Evolutionary conservation across 1,140 invertebrate genomes (phyloP).

Genomic region (Drosophila sproati): DNA sequence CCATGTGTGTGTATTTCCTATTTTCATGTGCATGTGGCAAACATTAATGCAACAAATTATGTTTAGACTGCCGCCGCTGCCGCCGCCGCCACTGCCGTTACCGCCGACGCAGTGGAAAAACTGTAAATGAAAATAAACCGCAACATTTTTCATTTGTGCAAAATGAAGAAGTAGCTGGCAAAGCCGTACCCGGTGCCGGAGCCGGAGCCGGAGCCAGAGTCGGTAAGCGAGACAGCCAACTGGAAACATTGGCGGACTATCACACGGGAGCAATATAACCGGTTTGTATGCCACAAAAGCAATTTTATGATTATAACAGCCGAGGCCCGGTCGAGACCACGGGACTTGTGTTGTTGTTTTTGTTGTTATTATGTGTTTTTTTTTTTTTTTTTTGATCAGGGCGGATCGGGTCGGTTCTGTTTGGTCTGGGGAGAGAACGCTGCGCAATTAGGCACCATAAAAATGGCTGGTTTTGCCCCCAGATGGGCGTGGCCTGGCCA

Average conservation of each 20-base stretch:
- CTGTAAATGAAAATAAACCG: constrained; percentile 82
- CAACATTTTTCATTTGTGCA: constrained; percentile 80
- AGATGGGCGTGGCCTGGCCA: constrained; percentile 64
- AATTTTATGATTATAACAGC: constrained; percentile 84
- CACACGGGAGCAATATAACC: constrained; percentile 82
- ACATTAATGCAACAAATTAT: constrained; percentile 82
- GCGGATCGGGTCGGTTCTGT: constrained; percentile 1
- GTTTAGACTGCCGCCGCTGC: constrained; percentile 67
- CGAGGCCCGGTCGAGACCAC: constrained; percentile 61
- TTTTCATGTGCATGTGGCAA: constrained; percentile 70
- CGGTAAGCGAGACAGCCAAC: constrained; percentile 41
- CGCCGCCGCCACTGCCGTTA: not conserved
- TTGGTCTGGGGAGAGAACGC: constrained; percentile 27
- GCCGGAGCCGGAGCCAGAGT: constrained; percentile 13
- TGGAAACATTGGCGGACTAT: constrained; percentile 62
- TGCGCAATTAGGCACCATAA: constrained; percentile 82
- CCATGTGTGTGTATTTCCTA: constrained; percentile 17
- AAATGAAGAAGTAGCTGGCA: constrained; percentile 66
- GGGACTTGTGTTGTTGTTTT: constrained; percentile 1
- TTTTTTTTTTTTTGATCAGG: no score
- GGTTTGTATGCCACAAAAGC: constrained; percentile 83
- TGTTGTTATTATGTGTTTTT: constrained; percentile 3
- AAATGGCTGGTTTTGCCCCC: constrained; percentile 69
- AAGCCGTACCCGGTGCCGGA: not conserved
- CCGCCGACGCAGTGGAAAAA: constrained; percentile 55